Conservation (phyloP, 2,113 vertebrate species). For the Ictidomys tridecemlineatus region DNA sequence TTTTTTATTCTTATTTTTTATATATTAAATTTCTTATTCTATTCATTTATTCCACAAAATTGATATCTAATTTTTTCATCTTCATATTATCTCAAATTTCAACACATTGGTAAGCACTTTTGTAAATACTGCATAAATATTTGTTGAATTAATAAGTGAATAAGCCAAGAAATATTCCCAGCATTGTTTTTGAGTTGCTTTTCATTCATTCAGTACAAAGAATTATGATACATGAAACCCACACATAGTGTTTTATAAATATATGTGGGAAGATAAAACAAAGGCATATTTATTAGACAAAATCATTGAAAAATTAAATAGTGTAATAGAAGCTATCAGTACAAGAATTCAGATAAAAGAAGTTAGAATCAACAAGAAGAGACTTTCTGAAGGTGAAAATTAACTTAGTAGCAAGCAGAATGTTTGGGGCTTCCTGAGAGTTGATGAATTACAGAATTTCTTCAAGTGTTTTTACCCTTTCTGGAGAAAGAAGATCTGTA, state of each 20-base stretch:
- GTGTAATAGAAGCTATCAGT: background rate
- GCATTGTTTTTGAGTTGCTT: background rate
- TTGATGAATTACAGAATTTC: background rate
- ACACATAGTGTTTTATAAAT: background rate
- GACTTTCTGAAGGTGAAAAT: background rate
- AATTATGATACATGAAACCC: background rate
- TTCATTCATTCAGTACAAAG: background rate
- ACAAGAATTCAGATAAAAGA: background rate
- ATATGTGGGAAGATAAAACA: background rate
- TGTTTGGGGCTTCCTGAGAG: background rate
- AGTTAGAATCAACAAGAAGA: background rate
- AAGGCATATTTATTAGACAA: background rate
- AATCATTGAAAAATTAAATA: background rate
- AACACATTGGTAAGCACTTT: background rate
- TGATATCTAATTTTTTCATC: background rate
- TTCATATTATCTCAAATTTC: background rate
- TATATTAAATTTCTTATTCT: background rate
- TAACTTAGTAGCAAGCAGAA: background rate
- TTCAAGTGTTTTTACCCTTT: slow-evolving; percentile 36
- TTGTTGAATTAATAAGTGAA: background rate
- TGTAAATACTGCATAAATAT: background rate
- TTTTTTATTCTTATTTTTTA: background rate
- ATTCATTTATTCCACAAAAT: background rate
- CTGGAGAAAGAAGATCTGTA: background rate
- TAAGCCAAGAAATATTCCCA: background rate